These are phyloP conservation scores for Taphrorychus bicolor DNA, from an alignment of 2,888 invertebrate genomes.

Conservation along the genomic window DNA sequence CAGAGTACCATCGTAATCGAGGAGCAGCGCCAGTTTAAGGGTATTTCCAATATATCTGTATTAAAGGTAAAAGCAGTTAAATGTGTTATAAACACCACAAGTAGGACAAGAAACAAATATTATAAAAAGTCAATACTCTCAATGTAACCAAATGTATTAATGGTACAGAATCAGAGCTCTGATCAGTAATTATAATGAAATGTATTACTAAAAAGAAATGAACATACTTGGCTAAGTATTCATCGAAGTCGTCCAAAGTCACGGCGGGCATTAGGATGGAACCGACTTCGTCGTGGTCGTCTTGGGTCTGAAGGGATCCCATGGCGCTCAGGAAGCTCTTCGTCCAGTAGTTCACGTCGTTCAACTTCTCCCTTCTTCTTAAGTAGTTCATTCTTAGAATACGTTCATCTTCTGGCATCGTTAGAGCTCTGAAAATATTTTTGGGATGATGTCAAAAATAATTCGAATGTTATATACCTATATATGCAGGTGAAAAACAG, in stretches of 20 bases:
- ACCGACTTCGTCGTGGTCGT: conserved; percentile 81
- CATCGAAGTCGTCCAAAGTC: conserved; percentile 90
- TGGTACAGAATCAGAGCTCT: too few relatives aligned
- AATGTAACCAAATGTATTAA: too few relatives aligned
- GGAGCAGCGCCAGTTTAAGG: conserved; percentile 81
- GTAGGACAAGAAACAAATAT: conserved; percentile 5
- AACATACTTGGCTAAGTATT: conserved; percentile 85
- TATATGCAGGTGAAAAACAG: too few relatives aligned
- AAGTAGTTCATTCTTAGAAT: conserved; percentile 86
- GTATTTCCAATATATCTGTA: conserved; percentile 85
- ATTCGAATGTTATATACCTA: too few relatives aligned
- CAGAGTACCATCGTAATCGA: conserved; percentile 89
- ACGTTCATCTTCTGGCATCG: conserved; percentile 90
- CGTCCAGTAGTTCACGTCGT: conserved; percentile 91
- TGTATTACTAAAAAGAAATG: too few relatives aligned
- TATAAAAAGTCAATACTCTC: background rate
- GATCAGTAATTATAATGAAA: too few relatives aligned
- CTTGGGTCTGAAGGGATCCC: conserved; percentile 76
- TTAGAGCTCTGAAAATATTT: conserved; percentile 70
- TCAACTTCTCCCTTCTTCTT: conserved; percentile 78
- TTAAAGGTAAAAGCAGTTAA: conserved; percentile 34
- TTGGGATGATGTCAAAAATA: too few relatives aligned
- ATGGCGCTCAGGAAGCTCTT: conserved; percentile 85
- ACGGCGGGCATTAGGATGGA: conserved; percentile 88
- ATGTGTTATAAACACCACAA: background rate